Conservation (phyloP, 2,888 invertebrate species). For the Lordiphosa andalusiaca region DNA sequence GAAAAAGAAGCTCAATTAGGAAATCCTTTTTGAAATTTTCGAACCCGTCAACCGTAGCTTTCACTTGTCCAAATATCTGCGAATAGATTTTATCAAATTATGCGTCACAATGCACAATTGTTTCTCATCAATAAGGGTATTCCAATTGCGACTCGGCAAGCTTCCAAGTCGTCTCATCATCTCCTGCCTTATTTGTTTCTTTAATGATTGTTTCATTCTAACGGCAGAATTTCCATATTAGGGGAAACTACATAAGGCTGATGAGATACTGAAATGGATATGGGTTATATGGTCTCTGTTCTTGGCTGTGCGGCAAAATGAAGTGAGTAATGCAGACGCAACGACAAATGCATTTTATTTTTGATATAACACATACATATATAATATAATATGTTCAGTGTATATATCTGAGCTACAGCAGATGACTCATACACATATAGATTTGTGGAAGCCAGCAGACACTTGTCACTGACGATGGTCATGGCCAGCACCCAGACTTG, state of each 20-base stretch:
- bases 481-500: constrained; percentile 59
- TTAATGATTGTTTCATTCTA: constrained; percentile 31
- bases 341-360: too few species aligned
- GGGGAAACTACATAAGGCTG: constrained; percentile 5
- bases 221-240: constrained; percentile 40
- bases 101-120: too few species aligned
- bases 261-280: too few species aligned
- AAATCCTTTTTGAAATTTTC: too few species aligned
- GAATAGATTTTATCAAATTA: too few species aligned
- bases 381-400: background rate
- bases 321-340: too few species aligned
- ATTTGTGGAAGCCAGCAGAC: constrained; percentile 27
- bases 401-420: constrained; percentile 10
- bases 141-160: background rate
- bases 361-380: constrained; percentile 8
- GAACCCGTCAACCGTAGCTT: too few species aligned
- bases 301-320: too few species aligned
- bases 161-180: constrained; percentile 5
- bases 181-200: constrained; percentile 17
- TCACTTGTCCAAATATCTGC: too few species aligned
- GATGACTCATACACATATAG: constrained; percentile 39
- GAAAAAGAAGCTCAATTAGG: too few species aligned
- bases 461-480: constrained; percentile 14
- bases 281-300: too few species aligned
- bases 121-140: constrained; percentile 3